Conservation (phyloP, 23 tunicate genomes). For the Trididemnum clinides region DNA sequence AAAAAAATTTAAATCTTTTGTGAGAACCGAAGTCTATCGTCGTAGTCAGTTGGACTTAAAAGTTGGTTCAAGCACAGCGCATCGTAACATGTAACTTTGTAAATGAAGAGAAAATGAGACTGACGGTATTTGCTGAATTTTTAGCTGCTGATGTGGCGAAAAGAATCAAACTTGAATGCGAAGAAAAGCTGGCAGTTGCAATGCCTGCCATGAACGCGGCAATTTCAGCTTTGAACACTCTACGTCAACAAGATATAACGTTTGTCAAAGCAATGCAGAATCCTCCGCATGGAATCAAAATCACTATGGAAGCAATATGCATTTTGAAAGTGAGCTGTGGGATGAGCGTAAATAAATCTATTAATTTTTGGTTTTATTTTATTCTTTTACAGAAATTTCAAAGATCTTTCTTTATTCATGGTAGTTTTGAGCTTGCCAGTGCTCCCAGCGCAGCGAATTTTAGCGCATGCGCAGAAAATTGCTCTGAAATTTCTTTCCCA, state of each 20-base stretch:
- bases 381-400: too few species aligned
- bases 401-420: too few species aligned
- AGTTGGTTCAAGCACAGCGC: too few species aligned
- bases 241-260: slow-evolving; percentile 85
- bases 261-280: slow-evolving; percentile 80
- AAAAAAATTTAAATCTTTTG: too few species aligned
- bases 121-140: neutral
- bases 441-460: too few species aligned
- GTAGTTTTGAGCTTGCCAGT: too few species aligned
- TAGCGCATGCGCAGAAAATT: too few species aligned
- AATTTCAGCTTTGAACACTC: slow-evolving; percentile 72
- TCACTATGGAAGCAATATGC: slow-evolving; percentile 93
- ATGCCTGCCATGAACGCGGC: slow-evolving; percentile 95
- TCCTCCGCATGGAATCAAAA: slow-evolving; percentile 86
- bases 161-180: slow-evolving; percentile 86
- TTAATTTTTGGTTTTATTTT: too few species aligned
- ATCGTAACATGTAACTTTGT: neutral
- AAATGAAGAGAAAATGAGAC: neutral
- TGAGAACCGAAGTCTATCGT: too few species aligned
- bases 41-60: too few species aligned
- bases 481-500: too few species aligned
- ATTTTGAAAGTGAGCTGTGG: slow-evolving; percentile 69
- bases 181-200: slow-evolving; percentile 82
- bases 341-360: too few species aligned
- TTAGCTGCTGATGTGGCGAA: slow-evolving; percentile 87